Evolutionary conservation across 2,113 vertebrate genomes (phyloP).

Genomic region (Genyomyrus donnyi): DNA sequence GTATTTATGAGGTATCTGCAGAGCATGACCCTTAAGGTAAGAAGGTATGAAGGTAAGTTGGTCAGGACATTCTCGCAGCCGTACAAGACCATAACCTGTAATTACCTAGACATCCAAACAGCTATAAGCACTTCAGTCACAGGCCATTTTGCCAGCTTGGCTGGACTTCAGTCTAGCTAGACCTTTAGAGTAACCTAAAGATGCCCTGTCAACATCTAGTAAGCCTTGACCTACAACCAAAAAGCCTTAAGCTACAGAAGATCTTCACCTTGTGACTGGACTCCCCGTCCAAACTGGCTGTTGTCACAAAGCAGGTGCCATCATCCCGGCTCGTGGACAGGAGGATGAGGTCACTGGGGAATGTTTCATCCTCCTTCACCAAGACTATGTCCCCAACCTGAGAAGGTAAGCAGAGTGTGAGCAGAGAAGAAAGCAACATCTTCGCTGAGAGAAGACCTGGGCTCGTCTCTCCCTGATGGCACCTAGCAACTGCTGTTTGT

Average conservation of each 20-base stretch:
- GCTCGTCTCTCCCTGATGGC: not conserved
- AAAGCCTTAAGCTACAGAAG: not conserved
- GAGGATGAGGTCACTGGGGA: slow-evolving; percentile 91
- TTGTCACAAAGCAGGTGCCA: slow-evolving; percentile 91
- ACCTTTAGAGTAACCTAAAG: not conserved
- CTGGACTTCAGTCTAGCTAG: not conserved
- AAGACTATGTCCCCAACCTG: slow-evolving; percentile 94
- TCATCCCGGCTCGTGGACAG: slow-evolving; percentile 82
- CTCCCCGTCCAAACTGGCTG: slow-evolving; percentile 91
- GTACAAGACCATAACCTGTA: not conserved
- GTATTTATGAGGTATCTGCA: not conserved
- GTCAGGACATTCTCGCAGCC: not conserved
- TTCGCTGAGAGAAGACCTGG: not conserved
- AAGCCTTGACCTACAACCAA: not conserved
- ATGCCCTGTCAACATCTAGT: not conserved
- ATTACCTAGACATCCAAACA: not conserved
- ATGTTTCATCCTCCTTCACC: slow-evolving; percentile 87
- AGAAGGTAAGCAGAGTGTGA: not conserved
- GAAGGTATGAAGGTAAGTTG: not conserved
- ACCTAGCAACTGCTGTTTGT: not conserved
- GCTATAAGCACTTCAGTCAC: not conserved
- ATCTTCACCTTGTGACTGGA: slow-evolving; percentile 83
- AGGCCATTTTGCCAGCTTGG: slow-evolving; percentile 18
- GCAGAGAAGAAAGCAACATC: not conserved
- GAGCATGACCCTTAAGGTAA: not conserved